Evolutionary conservation across 2,797 vertebrate species (phyloP).

Genomic region (Hybognathus amarus): DNA sequence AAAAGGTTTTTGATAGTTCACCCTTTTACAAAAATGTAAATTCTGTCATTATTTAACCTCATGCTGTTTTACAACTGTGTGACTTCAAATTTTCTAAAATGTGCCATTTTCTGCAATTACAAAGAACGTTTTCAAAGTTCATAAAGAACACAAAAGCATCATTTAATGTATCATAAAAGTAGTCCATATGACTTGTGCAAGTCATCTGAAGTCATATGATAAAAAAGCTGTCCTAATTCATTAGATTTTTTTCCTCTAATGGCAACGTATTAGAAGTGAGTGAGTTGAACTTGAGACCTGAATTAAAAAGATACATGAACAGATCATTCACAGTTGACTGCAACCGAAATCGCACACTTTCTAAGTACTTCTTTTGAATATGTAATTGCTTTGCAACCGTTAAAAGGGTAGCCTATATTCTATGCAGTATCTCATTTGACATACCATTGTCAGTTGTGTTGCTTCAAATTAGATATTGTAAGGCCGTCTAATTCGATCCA

Average conservation of each 20-base stretch:
- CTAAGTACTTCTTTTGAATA: neutral
- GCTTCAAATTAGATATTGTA: no score
- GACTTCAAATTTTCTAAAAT: neutral
- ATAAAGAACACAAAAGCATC: neutral
- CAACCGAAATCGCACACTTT: neutral
- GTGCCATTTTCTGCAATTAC: neutral
- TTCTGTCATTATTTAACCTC: neutral
- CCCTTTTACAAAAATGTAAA: neutral
- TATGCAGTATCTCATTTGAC: neutral
- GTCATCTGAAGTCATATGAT: neutral
- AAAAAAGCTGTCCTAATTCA: neutral
- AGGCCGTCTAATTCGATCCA: no score
- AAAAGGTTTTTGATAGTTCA: neutral
- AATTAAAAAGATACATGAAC: neutral
- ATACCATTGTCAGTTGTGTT: neutral
- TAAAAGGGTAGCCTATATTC: neutral
- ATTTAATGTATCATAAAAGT: neutral
- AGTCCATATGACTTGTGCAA: neutral
- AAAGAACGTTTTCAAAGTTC: neutral
- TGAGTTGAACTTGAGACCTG: neutral
- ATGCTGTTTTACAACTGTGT: neutral
- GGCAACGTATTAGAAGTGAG: neutral
- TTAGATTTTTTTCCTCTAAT: neutral
- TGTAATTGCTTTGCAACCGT: neutral
- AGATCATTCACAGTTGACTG: neutral